These are phyloP conservation scores for Vulpes lagopus DNA, from an alignment of 2,113 vertebrate species.

Conservation along the genomic window DNA sequence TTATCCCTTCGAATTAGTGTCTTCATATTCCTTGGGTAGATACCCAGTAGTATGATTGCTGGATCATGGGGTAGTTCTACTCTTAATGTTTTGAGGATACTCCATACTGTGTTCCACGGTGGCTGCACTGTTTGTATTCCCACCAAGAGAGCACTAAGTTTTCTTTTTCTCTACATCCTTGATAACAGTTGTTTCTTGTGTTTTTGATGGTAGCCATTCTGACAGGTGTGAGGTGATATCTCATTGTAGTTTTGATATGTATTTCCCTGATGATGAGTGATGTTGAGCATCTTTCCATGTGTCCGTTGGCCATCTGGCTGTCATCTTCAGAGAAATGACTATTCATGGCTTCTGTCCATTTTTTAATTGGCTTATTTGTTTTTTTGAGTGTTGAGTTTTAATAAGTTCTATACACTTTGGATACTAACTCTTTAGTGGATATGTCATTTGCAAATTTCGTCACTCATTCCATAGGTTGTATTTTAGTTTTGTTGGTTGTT, in stretches of 20 bases:
- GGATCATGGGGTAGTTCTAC: neutral
- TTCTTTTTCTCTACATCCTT: neutral
- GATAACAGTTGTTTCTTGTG: neutral
- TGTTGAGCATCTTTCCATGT: neutral
- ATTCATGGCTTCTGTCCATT: neutral
- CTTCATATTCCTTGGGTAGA: neutral
- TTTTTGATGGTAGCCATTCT: neutral
- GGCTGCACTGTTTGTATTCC: neutral
- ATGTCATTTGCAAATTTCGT: neutral
- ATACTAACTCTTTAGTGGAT: neutral
- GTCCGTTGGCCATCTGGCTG: neutral
- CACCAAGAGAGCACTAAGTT: neutral
- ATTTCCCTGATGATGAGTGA: neutral
- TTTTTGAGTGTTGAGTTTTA: neutral
- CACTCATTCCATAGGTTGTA: neutral
- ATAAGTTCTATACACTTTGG: neutral
- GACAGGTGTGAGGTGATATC: neutral
- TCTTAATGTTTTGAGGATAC: neutral
- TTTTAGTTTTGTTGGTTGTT: neutral
- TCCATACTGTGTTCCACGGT: neutral
- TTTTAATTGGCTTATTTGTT: neutral
- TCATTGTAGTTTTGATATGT: neutral
- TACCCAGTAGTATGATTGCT: neutral
- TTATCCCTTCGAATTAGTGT: neutral
- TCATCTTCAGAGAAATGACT: neutral